Base-by-base conservation (phyloP, 2,888 invertebrate species). In the Adelphocoris suturalis region DNA sequence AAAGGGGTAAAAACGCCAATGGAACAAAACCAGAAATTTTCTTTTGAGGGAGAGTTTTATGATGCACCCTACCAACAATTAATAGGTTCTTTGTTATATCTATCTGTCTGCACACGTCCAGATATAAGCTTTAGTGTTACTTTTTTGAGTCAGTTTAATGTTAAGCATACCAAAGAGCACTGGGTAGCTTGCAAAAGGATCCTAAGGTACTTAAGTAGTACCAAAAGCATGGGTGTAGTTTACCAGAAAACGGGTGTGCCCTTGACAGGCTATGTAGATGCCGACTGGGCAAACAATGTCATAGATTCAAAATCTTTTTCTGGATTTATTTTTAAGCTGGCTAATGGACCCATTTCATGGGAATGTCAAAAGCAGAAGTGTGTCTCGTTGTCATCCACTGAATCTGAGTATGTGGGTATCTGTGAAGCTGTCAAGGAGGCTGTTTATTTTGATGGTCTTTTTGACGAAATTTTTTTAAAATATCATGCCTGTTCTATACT, bases 331-430 rank as follows among this genome's bases (percentile, higher is more conserved):
- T 16, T 28, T 5, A 23, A n/a, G 0, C n/a, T 86, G 3, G 37
- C 27, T 14, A 61, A 28, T 86, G 27, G 27, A 0, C 19, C 86
- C 12, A 14, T 86, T 2, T 23, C 68, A 0, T 86, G 86, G 86
- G 86, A 86, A 14, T 28, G 86, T n/a, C 14, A 23, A 5, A 86
- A 86, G 27, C 86, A 86, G 27, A n/a, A 46, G 5, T 28, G 16
- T 37, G 68, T 86, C 5, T 86, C 86, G 0, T 27, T 61, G 86
- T 86, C 86, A 37, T 86, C 86, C 0, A 86, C 86, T 16, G 86
- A 86, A 57, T 52, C 89, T 14, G 89, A 89, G 37, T 89, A 89
- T 27, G 37, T 89, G 1, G 23, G 37, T 27, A n/a, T 86, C 0
- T 61, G 27, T 86, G 86, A 86, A 4, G 85, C 52, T 2, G 57